Evolutionary conservation across 92 coral and sea anemone species (phyloP).

Genomic region (Plumapathes pennacea): DNA sequence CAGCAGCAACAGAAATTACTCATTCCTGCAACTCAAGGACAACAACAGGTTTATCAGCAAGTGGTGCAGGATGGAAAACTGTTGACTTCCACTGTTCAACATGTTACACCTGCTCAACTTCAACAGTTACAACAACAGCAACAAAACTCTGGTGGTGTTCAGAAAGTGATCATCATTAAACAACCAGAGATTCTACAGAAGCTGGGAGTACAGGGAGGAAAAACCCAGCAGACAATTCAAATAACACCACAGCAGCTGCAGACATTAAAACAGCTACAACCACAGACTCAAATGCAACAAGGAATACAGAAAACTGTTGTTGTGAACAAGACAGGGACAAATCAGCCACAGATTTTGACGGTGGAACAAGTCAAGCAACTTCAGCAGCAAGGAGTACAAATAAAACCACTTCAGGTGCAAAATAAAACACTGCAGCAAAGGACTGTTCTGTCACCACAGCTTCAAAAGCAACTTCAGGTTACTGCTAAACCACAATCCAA

Average conservation of each 20-base stretch:
- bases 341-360: conserved; percentile 51
- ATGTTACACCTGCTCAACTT: conserved; percentile 35
- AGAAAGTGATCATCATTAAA: conserved; percentile 90
- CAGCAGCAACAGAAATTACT: conserved; percentile 33
- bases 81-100: conserved; percentile 22
- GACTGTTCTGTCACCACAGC: conserved; percentile 45
- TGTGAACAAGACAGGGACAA: conserved; percentile 15
- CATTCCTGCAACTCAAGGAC: conserved; percentile 13
- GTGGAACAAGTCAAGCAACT: conserved; percentile 72
- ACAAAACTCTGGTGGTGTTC: conserved; percentile 51
- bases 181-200: conserved; percentile 82
- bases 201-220: conserved; percentile 70
- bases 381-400: conserved; percentile 62
- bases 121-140: conserved; percentile 66
- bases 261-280: conserved; percentile 76
- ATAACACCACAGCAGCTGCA: conserved; percentile 89
- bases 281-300: conserved; percentile 62
- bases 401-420: conserved; percentile 37
- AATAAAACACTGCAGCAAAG: conserved; percentile 52
- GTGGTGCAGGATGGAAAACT: too few species aligned
- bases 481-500: conserved; percentile 50
- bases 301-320: conserved; percentile 36
- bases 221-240: conserved; percentile 89
- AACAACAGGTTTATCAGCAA: conserved; percentile 23
- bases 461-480: conserved; percentile 59